A percentile compares a stretch with the other conserved stretches of the same genome.
Conservation (phyloP, 2,888 invertebrate species). For the Oscheius onirici region DNA sequence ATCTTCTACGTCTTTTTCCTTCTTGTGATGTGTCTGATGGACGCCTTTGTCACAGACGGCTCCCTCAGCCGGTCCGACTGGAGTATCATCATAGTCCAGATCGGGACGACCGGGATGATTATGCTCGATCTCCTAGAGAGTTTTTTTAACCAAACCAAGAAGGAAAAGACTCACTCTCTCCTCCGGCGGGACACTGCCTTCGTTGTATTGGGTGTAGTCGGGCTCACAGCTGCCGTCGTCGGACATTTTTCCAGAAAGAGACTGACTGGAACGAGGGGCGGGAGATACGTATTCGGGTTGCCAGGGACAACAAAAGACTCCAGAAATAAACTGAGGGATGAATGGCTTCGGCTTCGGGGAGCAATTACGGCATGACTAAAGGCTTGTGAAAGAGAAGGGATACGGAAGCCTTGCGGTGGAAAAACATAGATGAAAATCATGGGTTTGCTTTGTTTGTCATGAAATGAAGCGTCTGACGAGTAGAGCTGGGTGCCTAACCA, state of each 20-base stretch:
- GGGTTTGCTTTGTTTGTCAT: too few species aligned
- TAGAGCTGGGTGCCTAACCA: too few species aligned
- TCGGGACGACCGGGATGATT: conserved; percentile 60
- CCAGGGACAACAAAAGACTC: background rate
- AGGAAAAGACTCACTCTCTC: conserved; percentile 46
- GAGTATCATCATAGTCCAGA: conserved; percentile 63
- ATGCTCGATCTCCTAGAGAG: conserved; percentile 47
- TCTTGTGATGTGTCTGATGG: background rate
- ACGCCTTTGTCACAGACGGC: background rate
- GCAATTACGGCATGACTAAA: background rate
- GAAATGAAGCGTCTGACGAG: too few species aligned
- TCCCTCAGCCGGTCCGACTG: conserved; percentile 61
- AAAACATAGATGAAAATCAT: too few species aligned
- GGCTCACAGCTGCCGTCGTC: background rate
- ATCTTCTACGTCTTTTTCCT: too few species aligned
- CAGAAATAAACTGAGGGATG: background rate
- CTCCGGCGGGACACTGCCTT: conserved; percentile 56
- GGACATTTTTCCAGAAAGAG: background rate
- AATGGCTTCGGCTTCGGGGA: background rate
- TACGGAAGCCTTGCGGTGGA: too few species aligned
- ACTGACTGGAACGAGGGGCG: background rate
- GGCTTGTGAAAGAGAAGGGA: background rate
- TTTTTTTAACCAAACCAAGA: too few species aligned
- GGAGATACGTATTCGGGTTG: background rate
- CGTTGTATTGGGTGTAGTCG: conserved; percentile 58